phyloP scores from a whole-genome alignment of 2,888 invertebrate species.

The Cantharis nigra region DNA sequence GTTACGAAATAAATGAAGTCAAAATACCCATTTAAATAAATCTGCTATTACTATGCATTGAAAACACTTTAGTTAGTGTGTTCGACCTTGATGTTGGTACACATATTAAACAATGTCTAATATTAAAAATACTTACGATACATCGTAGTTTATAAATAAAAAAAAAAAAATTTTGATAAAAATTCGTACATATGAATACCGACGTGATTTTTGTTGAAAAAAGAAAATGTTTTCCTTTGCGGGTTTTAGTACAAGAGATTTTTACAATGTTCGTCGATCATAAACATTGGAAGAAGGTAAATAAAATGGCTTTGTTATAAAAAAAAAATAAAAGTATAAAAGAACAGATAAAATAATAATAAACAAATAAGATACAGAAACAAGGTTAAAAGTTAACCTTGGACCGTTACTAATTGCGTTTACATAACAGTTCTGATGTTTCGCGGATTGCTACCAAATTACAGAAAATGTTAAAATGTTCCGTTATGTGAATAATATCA shows the following conservation, averaged over 20 bases:
- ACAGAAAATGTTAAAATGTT: conserved; percentile 13
- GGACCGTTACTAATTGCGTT: conserved; percentile 35
- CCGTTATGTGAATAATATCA: conserved; percentile 14
- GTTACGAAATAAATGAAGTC: neutral
- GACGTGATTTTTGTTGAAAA: neutral
- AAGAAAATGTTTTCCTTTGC: neutral
- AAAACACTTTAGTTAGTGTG: neutral
- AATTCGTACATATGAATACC: neutral
- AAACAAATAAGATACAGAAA: conserved; percentile 5
- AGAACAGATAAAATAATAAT: neutral
- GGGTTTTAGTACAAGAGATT: neutral
- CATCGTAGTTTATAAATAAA: neutral
- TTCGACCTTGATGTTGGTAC: neutral
- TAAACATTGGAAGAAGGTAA: neutral
- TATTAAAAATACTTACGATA: neutral
- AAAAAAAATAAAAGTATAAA: neutral
- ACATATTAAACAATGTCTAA: neutral
- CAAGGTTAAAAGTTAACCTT: conserved; percentile 29
- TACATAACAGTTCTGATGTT: conserved; percentile 24
- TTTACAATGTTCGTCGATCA: neutral
- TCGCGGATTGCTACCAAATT: conserved; percentile 25
- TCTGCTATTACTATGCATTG: neutral
- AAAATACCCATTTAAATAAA: neutral
- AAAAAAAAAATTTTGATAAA: neutral
- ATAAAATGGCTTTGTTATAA: neutral